Base-by-base conservation (phyloP, 2,888 invertebrate species). In the Cataglyphis livida region DNA sequence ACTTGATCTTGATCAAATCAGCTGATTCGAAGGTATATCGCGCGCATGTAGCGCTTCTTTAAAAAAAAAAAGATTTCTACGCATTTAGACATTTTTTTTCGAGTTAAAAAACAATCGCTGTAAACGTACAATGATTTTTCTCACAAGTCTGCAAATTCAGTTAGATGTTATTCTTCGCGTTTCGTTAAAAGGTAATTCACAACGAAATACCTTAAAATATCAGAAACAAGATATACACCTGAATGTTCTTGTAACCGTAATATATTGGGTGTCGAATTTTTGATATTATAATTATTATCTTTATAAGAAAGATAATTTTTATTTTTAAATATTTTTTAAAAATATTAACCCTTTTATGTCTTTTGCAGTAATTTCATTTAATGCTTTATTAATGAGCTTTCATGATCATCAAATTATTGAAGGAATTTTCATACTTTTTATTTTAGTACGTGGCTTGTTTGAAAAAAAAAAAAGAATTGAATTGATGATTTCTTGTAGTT, bases 391-490 rank as follows among this genome's bases (percentile, higher is more conserved):
- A 73, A 41, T 41, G 18, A 12, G 41, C 28, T 73, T 73, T 41
- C 28, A 59, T 38, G 38, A 57, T 41, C 38, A 4, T 73, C 59
- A 61, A 73, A 59, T 61, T 73, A 18, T 71, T 28, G 57, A 18
- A 73, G 41, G 71, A 73, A 59, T 25, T 73, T 38, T 73, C 41
- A 57, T 59, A 38, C 12, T 12, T 57, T 41, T n/a, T 73, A 73
- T 59, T 59, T 73, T 73, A 7, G 41, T 73, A 73, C 1, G 0
- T 28, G n/a, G 9, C 4, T 59, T 59, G 28, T 28, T n/a, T 41
- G 28, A 28, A 28, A 28, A 28, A 25, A 59, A 41, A 61, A 71
- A 25, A 71, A 54, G 38, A 35, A 6, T 38, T 38, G 12, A 57
- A 25, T 21, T 21, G n/a, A 73, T 41, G 12, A 51, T 71, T 7